Evolutionary conservation across 2,113 vertebrate genomes (phyloP).

Genomic region (Onychorhynchus coronatus): DNA sequence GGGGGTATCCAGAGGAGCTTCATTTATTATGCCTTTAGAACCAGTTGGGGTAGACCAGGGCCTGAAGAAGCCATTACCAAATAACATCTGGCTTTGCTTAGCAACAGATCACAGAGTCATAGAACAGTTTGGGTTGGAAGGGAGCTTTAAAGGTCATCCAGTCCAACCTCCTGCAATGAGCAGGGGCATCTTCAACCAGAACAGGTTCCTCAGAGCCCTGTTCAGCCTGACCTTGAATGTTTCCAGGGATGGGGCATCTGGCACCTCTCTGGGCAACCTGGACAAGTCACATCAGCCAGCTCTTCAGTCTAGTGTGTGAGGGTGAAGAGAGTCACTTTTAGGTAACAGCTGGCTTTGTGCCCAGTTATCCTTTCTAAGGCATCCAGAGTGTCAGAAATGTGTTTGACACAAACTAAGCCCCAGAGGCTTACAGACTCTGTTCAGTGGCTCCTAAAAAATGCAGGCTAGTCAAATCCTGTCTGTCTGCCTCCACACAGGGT

Average conservation of each 20-base stretch:
- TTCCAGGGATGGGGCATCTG: neutral
- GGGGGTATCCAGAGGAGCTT: neutral
- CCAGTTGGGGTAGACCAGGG: neutral
- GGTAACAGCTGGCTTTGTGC: conserved; percentile 18
- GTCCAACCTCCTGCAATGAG: neutral
- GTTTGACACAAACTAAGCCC: neutral
- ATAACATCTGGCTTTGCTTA: neutral
- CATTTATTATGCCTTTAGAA: neutral
- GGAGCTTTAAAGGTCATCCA: neutral
- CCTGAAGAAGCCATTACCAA: neutral
- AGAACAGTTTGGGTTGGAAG: neutral
- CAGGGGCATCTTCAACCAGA: neutral
- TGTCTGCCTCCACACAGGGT: neutral
- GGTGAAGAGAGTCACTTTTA: neutral
- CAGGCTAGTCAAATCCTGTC: neutral
- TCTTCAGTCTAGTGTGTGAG: neutral
- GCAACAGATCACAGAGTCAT: neutral
- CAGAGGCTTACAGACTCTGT: neutral
- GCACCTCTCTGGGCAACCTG: neutral
- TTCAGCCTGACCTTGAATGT: neutral
- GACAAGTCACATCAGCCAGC: neutral
- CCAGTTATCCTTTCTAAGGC: neutral
- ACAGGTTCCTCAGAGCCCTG: neutral
- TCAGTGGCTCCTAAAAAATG: neutral
- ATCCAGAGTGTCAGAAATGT: neutral